These are phyloP conservation scores for Drosophila parthenogenetica DNA, from an alignment of 2,888 invertebrate genomes.

Conservation along the genomic window DNA sequence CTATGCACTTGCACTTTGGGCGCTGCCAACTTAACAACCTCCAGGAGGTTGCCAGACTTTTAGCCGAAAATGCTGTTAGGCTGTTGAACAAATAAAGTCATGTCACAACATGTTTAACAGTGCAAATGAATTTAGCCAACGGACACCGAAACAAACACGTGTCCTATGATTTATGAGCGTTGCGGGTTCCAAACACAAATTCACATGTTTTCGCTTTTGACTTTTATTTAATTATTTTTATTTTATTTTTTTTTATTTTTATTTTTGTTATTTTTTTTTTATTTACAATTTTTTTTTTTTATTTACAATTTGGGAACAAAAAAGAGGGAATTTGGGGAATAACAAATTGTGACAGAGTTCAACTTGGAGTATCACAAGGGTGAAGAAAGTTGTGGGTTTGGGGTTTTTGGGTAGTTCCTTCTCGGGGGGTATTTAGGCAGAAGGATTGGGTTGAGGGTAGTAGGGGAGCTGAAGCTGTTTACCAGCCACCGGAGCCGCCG, in stretches of 20 bases:
- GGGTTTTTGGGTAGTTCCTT: neutral
- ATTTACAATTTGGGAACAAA: conserved; percentile 48
- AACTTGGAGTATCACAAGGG: conserved; percentile 21
- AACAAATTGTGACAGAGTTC: conserved; percentile 21
- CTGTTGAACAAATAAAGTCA: neutral
- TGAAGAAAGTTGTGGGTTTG: neutral
- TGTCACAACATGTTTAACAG: conserved; percentile 17
- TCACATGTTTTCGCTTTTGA: conserved; percentile 16
- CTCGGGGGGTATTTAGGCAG: neutral
- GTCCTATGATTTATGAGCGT: conserved; percentile 32
- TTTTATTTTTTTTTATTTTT: conserved; percentile 9
- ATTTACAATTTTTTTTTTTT: conserved; percentile 48
- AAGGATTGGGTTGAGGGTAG: neutral
- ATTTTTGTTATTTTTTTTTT: conserved; percentile 11
- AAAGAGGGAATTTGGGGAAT: neutral
- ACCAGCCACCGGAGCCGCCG: conserved; percentile 57
- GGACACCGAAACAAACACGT: conserved; percentile 3
- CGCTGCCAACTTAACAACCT: neutral
- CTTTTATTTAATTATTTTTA: conserved; percentile 20
- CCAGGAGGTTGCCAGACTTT: neutral
- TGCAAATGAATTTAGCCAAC: conserved; percentile 23
- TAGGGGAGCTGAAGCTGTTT: conserved; percentile 16
- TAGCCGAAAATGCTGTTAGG: neutral
- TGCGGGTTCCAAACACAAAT: conserved; percentile 12
- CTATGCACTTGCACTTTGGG: neutral